These are phyloP conservation scores for Rattus norvegicus DNA, from an alignment of 2,113 vertebrate species.

Conservation along the genomic window GRCr8 NC_086025.1:135670001-135670500, in stretches of 20 bases:
- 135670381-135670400: slow-evolving; percentile 5
- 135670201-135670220: neutral
- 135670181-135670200: slow-evolving; percentile 8
- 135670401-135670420: neutral
- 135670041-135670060: slow-evolving; percentile 90
- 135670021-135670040: slow-evolving; percentile 90
- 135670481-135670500: slow-evolving; percentile 26
- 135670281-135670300: neutral
- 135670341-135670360: neutral
- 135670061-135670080: slow-evolving; percentile 90
- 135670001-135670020: slow-evolving; percentile 91
- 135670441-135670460: neutral
- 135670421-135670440: neutral
- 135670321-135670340: neutral
- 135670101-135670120: slow-evolving; percentile 85
- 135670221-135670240: neutral
- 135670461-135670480: neutral
- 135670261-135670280: neutral
- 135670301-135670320: neutral
- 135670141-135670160: slow-evolving; percentile 52
- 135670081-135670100: slow-evolving; percentile 90
- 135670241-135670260: neutral
- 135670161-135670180: neutral
- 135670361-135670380: neutral
- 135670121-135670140: slow-evolving; percentile 67